Base-by-base conservation (phyloP, 2,797 vertebrate species). In the Esox masquinongy region DNA sequence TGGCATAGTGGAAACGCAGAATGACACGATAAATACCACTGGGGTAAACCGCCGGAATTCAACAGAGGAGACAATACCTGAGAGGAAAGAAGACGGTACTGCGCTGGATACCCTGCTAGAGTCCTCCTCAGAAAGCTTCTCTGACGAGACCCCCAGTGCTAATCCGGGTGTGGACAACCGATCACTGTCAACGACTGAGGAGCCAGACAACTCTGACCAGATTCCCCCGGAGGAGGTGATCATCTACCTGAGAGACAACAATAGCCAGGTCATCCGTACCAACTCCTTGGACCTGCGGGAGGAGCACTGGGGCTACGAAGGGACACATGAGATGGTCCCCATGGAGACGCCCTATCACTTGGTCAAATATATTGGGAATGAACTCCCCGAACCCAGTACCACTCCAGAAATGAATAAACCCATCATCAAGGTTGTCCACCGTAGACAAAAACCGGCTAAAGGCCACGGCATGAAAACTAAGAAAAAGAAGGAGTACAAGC, bases 251-350 rank as follows among this genome's bases (percentile, higher is more conserved):
- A 83, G 87, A 73, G 86, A 88, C 70, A 91, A 92, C 74, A 78
- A 69, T 1, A 90, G 84, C 9, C 71, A 91, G 31, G 88, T 67
- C 29, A 93, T 95, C 49, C 86, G 91, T 85, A 92, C 90, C 49
- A 91, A 77, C 14, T 80, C 86, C 1, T 64, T 95, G 26, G 86
- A 92, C 78, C 81, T 59, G 2, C 73, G 85, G 53, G 79, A 43
- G 22, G 72, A 90, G 39, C 90, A 92, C 82, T 95, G 94, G 94
- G 90, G 88, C 24, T 95, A 95, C 9, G 86, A 94, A 0, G 86
- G 75, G 73, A 89, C 82, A 67, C 86, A 93, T 47, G 19, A 90
- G 68, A 72, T 72, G 4, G 82, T 87, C 26, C 56, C 80, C 0
- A 49, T 82, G 78, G 82, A 93, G 26, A 89, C 90, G n/a, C 86